Conservation (phyloP, 2,797 vertebrate genomes). For the Phrynocephalus forsythii region DNA sequence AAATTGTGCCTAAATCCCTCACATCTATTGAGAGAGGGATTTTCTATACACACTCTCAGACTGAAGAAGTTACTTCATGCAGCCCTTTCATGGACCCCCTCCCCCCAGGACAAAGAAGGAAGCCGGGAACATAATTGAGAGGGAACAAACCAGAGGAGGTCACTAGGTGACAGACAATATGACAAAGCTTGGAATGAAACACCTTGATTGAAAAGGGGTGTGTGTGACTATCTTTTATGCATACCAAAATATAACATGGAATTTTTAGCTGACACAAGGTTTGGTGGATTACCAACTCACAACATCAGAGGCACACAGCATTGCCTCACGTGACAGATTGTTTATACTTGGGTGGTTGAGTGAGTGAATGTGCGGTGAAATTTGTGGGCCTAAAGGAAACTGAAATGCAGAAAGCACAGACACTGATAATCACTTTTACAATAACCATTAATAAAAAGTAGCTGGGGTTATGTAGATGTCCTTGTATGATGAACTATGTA, state of each 20-base stretch:
- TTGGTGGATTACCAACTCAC: background rate
- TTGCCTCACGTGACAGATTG: background rate
- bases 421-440: background rate
- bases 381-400: background rate
- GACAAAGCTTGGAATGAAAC: background rate
- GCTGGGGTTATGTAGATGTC: background rate
- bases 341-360: background rate
- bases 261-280: background rate
- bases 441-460: background rate
- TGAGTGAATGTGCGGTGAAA: background rate
- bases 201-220: no score
- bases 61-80: no score
- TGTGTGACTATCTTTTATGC: no score
- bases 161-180: background rate
- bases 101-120: background rate
- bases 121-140: background rate
- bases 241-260: background rate
- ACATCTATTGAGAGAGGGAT: no score
- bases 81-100: no score
- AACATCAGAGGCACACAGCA: background rate
- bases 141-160: background rate
- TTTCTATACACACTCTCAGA: no score
- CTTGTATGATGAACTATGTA: background rate
- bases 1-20: no score
- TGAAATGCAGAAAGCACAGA: background rate